Base-by-base conservation (phyloP, 1,140 invertebrate genomes). In the Drosophila biarmipes region DNA sequence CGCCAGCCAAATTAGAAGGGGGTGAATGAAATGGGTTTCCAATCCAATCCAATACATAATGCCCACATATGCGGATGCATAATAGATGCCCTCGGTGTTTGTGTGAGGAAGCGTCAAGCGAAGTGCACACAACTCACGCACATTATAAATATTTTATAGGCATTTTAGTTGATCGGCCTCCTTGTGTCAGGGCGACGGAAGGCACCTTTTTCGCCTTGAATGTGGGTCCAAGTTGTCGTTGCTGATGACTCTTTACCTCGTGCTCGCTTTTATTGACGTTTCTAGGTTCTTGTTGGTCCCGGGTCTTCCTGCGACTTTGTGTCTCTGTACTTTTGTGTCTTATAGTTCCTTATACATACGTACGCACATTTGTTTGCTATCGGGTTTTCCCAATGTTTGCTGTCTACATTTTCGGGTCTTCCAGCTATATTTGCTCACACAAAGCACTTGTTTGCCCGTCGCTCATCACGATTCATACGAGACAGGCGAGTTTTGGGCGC, bases 241-340 rank as follows among this genome's bases (percentile, higher is more conserved):
- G 49, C 49, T 45, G 51, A 42, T 40, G 57, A 29, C 42, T 52
- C 59, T n/a, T n/a, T 59, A 66, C 61, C 62, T 58, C 52, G 34
- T 55, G 61, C 31, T 34, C 37, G 53, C 64, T 27, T 24, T 24
- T 76, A 68, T 76, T 76, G 73, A 76, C 72, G 67, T 68, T 76
- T 76, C 73, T 75, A 68, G 73, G 72, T n/a, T 48, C 34, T 55
- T 76, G 59, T 76, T 76, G 73, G 68, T 76, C 73, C 68, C 59
- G 73, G 72, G 24, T 48, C 34, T 55, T 37, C n/a, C 17, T 45
- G 40, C 14, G 15, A 52, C 29, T 29, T 29, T 29, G 8, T 11
- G 21, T 34, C 24, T 24, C 19, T 34, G 24, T 63, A 46, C 37
- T 29, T 40, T 35, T 31, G 11, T 53, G 35, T 53, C 29, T 53